Evolutionary conservation across 2,797 vertebrate genomes (phyloP).

Genomic region (Dendrocincla fuliginosa): DNA sequence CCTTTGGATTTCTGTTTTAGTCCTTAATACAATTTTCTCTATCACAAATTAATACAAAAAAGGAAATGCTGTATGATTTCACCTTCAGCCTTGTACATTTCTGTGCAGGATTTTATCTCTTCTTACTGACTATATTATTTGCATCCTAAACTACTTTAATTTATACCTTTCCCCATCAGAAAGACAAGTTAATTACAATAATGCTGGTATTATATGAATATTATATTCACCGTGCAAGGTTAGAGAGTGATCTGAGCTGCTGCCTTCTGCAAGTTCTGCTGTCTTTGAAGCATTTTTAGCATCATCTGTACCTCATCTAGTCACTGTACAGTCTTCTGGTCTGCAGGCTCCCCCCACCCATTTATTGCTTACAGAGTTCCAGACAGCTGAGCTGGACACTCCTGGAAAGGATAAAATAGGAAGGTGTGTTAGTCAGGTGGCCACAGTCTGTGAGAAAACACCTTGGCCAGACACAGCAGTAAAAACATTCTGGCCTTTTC

Average conservation of each 20-base stretch:
- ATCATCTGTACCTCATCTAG: not conserved
- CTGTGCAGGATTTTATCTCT: not conserved
- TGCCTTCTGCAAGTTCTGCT: not conserved
- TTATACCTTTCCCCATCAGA: not conserved
- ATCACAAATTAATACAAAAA: not conserved
- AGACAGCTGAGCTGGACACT: not conserved
- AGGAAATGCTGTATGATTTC: not conserved
- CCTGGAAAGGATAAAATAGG: not conserved
- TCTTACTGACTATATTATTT: not conserved
- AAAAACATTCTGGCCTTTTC: not conserved
- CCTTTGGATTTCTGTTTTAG: not conserved
- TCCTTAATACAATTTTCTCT: not conserved
- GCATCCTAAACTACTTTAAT: not conserved
- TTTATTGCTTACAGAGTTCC: not conserved
- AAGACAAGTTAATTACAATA: not conserved
- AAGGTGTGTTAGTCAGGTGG: not conserved
- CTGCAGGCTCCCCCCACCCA: not conserved
- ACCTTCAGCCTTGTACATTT: not conserved
- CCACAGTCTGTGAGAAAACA: not conserved
- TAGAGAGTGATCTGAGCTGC: not conserved
- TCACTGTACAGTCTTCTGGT: fast-evolving
- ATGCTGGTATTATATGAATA: not conserved
- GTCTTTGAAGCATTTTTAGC: not conserved
- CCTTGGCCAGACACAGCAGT: not conserved
- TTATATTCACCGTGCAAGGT: not conserved